A percentile compares a stretch with the other conserved stretches of the same genome.
Conservation (phyloP, 2,113 vertebrate species). For the Penelope pileata region DNA sequence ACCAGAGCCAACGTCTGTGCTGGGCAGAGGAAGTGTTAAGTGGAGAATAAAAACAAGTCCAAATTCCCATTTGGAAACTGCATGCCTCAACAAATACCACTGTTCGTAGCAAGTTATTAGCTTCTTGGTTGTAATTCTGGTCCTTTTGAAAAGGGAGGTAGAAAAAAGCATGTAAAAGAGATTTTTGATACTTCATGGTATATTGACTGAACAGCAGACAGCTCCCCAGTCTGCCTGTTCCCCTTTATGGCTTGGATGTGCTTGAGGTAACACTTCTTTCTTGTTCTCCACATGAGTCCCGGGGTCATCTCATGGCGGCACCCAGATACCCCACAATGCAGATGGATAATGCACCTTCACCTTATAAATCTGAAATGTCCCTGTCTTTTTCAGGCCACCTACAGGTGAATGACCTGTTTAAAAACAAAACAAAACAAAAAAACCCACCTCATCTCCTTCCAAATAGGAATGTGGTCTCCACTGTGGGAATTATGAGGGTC, state of each 20-base stretch:
- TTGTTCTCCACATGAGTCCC: neutral
- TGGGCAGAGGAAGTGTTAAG: constrained; percentile 61
- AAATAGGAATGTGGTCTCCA: neutral
- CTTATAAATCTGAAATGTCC: neutral
- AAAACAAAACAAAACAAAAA: neutral
- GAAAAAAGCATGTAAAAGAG: constrained; percentile 49
- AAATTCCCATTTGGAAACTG: constrained; percentile 64
- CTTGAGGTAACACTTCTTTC: neutral
- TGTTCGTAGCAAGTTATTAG: constrained; percentile 49
- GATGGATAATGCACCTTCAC: fast-evolving
- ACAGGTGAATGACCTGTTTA: neutral
- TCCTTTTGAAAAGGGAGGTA: constrained; percentile 35
- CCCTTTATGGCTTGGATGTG: neutral
- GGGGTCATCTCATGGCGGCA: neutral
- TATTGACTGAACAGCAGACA: constrained; percentile 27
- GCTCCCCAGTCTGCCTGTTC: neutral
- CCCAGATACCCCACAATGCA: neutral
- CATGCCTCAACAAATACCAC: constrained; percentile 67
- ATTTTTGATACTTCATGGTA: constrained; percentile 26
- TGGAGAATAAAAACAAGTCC: constrained; percentile 59
- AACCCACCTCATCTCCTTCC: neutral
- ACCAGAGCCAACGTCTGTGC: neutral
- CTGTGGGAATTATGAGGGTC: neutral
- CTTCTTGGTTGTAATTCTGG: constrained; percentile 55
- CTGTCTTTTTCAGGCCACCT: neutral